Conservation (phyloP, 1,140 invertebrate species). For the Drosophila serrata region DNA sequence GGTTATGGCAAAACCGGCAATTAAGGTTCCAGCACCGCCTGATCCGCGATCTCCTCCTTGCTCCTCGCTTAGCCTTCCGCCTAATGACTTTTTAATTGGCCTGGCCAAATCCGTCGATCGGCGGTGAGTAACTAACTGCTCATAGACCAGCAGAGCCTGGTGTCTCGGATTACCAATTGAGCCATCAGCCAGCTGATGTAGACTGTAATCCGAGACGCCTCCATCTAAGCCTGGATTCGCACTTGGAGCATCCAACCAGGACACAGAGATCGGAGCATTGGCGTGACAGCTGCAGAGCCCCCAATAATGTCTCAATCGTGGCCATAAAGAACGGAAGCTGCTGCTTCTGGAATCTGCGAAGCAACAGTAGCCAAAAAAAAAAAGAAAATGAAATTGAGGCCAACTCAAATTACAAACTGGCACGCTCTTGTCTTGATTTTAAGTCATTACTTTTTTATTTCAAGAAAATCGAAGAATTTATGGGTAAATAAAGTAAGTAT, state of each 20-base stretch:
- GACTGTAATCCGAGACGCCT: slow-evolving; percentile 59
- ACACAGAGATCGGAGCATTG: slow-evolving; percentile 1
- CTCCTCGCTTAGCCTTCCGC: slow-evolving; percentile 20
- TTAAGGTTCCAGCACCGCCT: slow-evolving; percentile 46
- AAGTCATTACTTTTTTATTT: slow-evolving; percentile 1
- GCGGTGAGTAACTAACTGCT: slow-evolving; percentile 30
- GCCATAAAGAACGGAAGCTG: slow-evolving; percentile 40
- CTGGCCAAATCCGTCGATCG: slow-evolving; percentile 6
- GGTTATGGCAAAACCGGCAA: slow-evolving; percentile 75
- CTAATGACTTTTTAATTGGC: slow-evolving; percentile 82
- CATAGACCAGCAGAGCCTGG: slow-evolving; percentile 36
- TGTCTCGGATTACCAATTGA: slow-evolving; percentile 67
- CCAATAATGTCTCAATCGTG: slow-evolving; percentile 32
- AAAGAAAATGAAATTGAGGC: no score
- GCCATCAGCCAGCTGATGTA: slow-evolving; percentile 48
- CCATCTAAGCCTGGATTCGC: slow-evolving; percentile 66
- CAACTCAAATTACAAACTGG: slow-evolving; percentile 52
- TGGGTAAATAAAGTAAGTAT: not conserved
- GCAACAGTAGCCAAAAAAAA: slow-evolving; percentile 55
- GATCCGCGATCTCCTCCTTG: not conserved
- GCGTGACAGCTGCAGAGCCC: slow-evolving; percentile 32
- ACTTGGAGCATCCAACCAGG: slow-evolving; percentile 21
- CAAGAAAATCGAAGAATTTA: not conserved
- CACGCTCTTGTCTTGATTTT: slow-evolving; percentile 33
- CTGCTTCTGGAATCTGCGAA: not conserved